A percentile compares a stretch with the other conserved stretches of the same genome.
Evolutionary conservation across 1,140 invertebrate genomes (phyloP).

Genomic region (Lucilia sericata): DNA sequence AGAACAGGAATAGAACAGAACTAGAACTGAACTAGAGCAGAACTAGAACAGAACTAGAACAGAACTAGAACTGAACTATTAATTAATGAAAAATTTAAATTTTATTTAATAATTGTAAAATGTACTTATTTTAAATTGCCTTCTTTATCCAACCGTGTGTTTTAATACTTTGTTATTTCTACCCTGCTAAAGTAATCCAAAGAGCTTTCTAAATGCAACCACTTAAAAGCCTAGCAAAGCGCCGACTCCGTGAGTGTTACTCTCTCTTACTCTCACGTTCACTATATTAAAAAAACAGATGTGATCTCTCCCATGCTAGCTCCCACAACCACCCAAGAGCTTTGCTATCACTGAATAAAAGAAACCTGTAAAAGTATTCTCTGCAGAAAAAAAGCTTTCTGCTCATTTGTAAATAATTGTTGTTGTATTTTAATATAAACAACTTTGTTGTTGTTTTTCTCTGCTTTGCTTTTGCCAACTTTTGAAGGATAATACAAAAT

Average conservation of each 20-base stretch:
- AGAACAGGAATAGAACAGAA: too few species aligned
- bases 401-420: neutral
- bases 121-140: too few species aligned
- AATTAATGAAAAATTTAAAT: too few species aligned
- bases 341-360: neutral
- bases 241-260: neutral
- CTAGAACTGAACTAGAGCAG: too few species aligned
- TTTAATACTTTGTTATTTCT: too few species aligned
- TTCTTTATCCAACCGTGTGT: too few species aligned
- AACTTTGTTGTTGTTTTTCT: neutral
- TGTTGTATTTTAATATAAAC: neutral
- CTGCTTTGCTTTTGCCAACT: neutral
- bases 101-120: too few species aligned
- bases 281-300: neutral
- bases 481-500: neutral
- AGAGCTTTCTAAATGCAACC: neutral
- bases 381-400: neutral
- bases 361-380: neutral
- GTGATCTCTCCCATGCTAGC: neutral
- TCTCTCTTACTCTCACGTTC: too few species aligned
- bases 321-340: neutral
- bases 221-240: neutral
- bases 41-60: too few species aligned
- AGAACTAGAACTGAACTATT: too few species aligned
- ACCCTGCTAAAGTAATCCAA: too few species aligned